Evolutionary conservation across 2,888 invertebrate genomes (phyloP).

Genomic region (Lepidonotus clava): DNA sequence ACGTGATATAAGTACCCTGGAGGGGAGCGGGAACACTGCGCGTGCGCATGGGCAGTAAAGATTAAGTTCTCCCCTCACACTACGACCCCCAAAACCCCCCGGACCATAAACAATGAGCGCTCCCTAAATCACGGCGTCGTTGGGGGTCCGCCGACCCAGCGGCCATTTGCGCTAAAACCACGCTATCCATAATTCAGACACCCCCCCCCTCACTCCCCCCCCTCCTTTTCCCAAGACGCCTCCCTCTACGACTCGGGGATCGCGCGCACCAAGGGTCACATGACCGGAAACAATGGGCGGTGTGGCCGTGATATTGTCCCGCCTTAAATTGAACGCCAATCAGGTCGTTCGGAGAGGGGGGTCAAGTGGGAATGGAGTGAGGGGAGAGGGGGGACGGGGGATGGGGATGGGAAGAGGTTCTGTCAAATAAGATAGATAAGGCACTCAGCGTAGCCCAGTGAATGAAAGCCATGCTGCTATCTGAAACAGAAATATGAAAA

Average conservation of each 20-base stretch:
- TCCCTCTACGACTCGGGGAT: background rate
- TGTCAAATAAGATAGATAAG: too few species aligned
- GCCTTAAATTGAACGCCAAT: conserved; percentile 22
- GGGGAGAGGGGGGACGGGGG: background rate
- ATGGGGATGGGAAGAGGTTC: background rate
- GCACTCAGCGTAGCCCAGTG: too few species aligned
- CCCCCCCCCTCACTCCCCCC: background rate
- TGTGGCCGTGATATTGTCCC: background rate
- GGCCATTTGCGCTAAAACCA: conserved; percentile 22
- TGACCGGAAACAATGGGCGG: conserved; percentile 30
- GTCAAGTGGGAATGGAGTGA: background rate
- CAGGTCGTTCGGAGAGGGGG: background rate
- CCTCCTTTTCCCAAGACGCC: background rate
- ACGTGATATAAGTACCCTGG: too few species aligned
- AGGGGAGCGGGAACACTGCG: too few species aligned
- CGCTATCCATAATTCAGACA: conserved; percentile 31
- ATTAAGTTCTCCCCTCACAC: too few species aligned
- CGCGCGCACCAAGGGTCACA: background rate
- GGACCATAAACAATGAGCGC: conserved; percentile 23
- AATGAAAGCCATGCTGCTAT: too few species aligned
- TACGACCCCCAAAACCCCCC: background rate
- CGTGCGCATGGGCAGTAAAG: too few species aligned
- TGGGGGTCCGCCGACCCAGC: background rate
- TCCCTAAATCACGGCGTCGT: conserved; percentile 27
- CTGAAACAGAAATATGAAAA: too few species aligned